A percentile compares a stretch with the other conserved stretches of the same genome.
Evolutionary conservation across 2,113 vertebrate species (phyloP).

Genomic region (Pelecanoides urinatrix): DNA sequence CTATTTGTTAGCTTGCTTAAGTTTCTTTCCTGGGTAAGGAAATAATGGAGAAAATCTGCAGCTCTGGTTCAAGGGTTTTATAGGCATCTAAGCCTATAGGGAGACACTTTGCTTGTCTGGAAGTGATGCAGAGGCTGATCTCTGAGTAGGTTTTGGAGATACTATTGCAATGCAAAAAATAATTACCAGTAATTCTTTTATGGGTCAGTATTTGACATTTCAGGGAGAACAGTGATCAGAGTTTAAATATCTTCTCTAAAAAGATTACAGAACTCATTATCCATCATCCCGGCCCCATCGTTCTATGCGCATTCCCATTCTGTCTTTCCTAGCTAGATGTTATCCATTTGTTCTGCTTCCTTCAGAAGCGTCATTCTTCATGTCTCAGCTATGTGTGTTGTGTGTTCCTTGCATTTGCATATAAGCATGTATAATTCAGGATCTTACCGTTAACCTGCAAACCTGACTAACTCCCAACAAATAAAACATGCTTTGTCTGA

Average conservation of each 20-base stretch:
- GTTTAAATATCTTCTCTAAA: not conserved
- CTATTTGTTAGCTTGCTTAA: not conserved
- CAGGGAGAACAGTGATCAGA: not conserved
- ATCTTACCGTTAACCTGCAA: slow-evolving; percentile 28
- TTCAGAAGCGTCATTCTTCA: not conserved
- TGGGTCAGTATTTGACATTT: not conserved
- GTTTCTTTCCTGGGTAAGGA: not conserved
- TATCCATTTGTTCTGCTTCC: not conserved
- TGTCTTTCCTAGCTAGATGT: not conserved
- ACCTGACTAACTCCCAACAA: not conserved
- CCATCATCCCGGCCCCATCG: not conserved
- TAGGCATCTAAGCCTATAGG: not conserved
- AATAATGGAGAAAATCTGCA: not conserved
- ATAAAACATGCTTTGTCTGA: not conserved
- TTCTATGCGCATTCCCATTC: fast-evolving
- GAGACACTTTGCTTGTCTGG: not conserved
- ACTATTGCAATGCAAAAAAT: not conserved
- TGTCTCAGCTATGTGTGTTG: not conserved
- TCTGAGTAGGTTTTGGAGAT: not conserved
- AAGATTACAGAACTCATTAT: not conserved
- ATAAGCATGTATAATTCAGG: not conserved
- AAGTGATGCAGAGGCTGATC: not conserved
- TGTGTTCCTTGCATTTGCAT: not conserved
- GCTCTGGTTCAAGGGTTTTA: not conserved
- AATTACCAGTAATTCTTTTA: not conserved